Conservation (phyloP, 2,113 vertebrate genomes). For the Sorex fumeus region DNA sequence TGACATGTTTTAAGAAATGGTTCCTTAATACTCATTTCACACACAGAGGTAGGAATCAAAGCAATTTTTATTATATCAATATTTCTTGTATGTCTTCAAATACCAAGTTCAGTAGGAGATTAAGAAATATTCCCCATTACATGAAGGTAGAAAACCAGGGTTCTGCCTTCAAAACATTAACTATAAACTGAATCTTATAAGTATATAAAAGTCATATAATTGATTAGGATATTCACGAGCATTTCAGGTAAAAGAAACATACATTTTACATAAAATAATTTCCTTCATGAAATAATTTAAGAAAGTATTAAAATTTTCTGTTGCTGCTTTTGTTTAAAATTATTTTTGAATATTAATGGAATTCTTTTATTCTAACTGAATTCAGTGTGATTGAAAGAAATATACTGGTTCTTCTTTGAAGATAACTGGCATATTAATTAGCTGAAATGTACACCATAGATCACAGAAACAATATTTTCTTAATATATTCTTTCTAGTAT, state of each 20-base stretch:
- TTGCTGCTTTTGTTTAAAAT: constrained; percentile 44
- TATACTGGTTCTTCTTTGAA: constrained; percentile 39
- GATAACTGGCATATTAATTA: constrained; percentile 19
- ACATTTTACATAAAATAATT: constrained; percentile 32
- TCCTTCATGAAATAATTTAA: constrained; percentile 37
- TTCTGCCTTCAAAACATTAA: constrained; percentile 17
- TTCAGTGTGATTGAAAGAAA: constrained; percentile 35
- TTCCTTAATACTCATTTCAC: constrained; percentile 47
- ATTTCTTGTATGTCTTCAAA: constrained; percentile 17
- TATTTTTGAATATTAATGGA: constrained; percentile 26
- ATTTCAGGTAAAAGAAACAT: background rate
- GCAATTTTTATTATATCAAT: background rate
- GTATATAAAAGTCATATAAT: constrained; percentile 52
- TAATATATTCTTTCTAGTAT: background rate
- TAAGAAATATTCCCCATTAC: background rate
- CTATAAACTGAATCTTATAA: constrained; percentile 22
- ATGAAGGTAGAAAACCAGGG: background rate
- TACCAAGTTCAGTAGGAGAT: background rate
- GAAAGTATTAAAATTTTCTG: constrained; percentile 17
- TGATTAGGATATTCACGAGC: constrained; percentile 40
- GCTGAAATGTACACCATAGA: constrained; percentile 36
- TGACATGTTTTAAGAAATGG: background rate
- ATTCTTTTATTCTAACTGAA: constrained; percentile 35
- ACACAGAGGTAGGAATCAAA: background rate
- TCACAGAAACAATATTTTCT: background rate